Evolutionary conservation across 1,140 invertebrate genomes (phyloP), one percentile per base, ranked within the genome.

Genomic region (Philotrypesis tridentata): DNA sequence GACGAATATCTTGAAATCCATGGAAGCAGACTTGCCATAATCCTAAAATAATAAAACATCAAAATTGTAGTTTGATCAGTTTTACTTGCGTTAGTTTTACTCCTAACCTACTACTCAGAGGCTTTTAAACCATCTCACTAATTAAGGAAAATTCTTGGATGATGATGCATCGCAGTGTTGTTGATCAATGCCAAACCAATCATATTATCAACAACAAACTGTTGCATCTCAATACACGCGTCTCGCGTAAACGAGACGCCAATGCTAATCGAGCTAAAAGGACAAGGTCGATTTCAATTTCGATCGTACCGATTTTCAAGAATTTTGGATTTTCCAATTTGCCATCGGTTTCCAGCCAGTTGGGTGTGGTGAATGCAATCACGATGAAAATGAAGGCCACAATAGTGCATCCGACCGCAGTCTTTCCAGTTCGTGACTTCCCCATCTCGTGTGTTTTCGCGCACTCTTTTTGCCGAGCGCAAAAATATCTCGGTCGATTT

Each of bases 1-100:
- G 96, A 83, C 94, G 92, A 12, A 95, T 94, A 87, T 98, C 96
- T 90, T 95, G 93, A 89, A 98, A 97, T 40, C 95, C 93, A 85
- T 95, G 93, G 83, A 98, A 97, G 89, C 97, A 98, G 0, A 97
- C 96, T 89, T 97, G 94, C 97, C 97, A 98, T n/a, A 98, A 92
- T 68, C 97, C 97, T 97, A 89, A 63, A 94, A 94, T 31, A 72
- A n/a, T n/a, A n/a, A n/a, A 43, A 71, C 21, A 71, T 33, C 48
- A 29, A 79, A 29, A 55, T 7, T 17, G 14, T 48, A 48, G 43
- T 48, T 48, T 48, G 17, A 55, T 37, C 9, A 55, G 7, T 55
- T 21, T 55, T 55, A 43, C n/a, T 55, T 1, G n/a, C 21, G 55
- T 71, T 29, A 37, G 65, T 75, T 31, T 3, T 71, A 17, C n/a